phyloP scores from a whole-genome alignment of 1,140 invertebrate species.

The Oryctes rhinoceros region DNA sequence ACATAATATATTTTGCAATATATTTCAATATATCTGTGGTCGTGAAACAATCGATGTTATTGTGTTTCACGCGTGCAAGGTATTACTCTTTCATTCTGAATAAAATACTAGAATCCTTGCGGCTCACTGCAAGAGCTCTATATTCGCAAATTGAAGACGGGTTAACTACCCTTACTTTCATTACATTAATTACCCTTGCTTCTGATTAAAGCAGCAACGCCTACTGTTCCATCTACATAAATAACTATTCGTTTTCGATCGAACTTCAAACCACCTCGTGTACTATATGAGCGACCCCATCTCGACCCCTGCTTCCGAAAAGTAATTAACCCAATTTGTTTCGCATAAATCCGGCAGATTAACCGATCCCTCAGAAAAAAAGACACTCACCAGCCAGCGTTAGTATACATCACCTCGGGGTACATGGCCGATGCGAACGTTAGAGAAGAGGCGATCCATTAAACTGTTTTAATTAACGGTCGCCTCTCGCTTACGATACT shows the following conservation, averaged over 20 bases:
- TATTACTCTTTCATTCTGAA: too few relatives aligned
- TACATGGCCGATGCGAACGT: slow-evolving; percentile 3
- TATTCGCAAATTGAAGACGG: too few relatives aligned
- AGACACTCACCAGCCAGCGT: slow-evolving; percentile 11
- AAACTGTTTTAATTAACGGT: slow-evolving; percentile 35
- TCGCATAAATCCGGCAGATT: slow-evolving; percentile 29
- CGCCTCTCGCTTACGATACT: neutral
- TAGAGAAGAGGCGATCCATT: neutral
- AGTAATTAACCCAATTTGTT: slow-evolving; percentile 28
- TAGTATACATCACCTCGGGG: slow-evolving; percentile 13
- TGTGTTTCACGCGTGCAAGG: too few relatives aligned
- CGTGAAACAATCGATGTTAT: too few relatives aligned
- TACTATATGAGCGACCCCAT: neutral
- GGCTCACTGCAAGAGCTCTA: too few relatives aligned
- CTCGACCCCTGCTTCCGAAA: neutral
- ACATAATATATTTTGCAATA: too few relatives aligned
- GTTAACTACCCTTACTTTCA: neutral
- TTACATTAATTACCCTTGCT: neutral
- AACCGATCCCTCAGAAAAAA: slow-evolving; percentile 29
- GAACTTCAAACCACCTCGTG: neutral
- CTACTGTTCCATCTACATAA: neutral
- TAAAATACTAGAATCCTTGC: too few relatives aligned
- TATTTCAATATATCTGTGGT: too few relatives aligned
- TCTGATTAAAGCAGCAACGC: neutral
- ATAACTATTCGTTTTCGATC: slow-evolving; percentile 7